Percentiles rank a stretch among this genome's conserved stretches.
Conservation (phyloP, 2,113 vertebrate genomes). For the Grus americana region DNA sequence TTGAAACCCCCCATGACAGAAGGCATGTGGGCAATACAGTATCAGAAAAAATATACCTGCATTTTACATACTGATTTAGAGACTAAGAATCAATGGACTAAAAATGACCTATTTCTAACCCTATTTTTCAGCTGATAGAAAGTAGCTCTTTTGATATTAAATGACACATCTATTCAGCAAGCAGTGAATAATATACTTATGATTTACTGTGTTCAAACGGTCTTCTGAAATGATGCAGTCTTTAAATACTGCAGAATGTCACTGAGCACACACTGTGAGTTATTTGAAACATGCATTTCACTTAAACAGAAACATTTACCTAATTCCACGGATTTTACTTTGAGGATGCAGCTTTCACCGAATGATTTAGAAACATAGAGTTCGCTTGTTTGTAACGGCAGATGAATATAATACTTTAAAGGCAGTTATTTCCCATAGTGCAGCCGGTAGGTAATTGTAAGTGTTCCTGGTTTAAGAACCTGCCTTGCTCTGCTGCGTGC, state of each 20-base stretch:
- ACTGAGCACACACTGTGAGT: neutral
- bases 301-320: neutral
- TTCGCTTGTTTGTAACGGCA: neutral
- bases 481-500: neutral
- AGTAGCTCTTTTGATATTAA: conserved; percentile 5
- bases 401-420: neutral
- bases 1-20: conserved; percentile 12
- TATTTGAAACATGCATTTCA: neutral
- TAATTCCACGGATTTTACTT: neutral
- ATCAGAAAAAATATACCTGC: neutral
- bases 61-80: neutral
- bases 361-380: neutral
- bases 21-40: neutral
- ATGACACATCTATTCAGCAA: conserved; percentile 12
- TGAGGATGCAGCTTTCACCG: neutral
- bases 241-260: neutral
- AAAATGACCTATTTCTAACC: conserved; percentile 1
- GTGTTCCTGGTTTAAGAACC: neutral
- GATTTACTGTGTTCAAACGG: conserved; percentile 30
- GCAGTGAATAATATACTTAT: neutral
- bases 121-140: conserved; percentile 29
- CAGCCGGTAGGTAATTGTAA: neutral
- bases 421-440: neutral
- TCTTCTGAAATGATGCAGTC: neutral
- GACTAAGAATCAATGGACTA: conserved; percentile 11